Base-by-base conservation (phyloP, 2,888 invertebrate species). In the Myopa testacea region DNA sequence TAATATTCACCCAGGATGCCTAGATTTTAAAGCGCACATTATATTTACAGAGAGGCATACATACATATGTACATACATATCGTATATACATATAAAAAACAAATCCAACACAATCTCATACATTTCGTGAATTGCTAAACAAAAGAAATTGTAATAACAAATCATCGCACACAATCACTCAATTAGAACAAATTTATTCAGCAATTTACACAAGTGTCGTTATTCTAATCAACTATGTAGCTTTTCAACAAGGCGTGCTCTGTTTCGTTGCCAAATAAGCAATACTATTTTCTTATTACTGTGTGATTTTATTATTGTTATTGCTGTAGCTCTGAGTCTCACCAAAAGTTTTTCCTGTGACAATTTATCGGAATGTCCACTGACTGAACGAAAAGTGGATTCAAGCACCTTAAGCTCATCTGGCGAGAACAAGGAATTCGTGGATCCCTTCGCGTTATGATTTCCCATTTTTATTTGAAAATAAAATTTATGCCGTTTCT, bases 1-100 rank as follows among this genome's bases (percentile, higher is more conserved):
- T 93, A 84, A 92, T 92, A 0, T 92, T 91, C 62, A 93, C 93
- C 94, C 94, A 94, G 86, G 92, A 90, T 91, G 93, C 93, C 93
- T 94, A 16, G 14, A 65, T 38, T 12, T 38, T 4, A 76, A 78
- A 70, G 14, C 14, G 12, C 12, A 69, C 19, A 69, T n/a, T 4
- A 26, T 14, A 63, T 60, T 60, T 19, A 60, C 12, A 60, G 5
- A 7, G 1, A 19, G 6, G 1, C 26, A 60, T 60, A 60, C 3
- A 3, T 45, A 45, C 2, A 45, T 45, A 45, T 3, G 45, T 26
- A 26, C 26, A 26, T 26, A 26, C 26, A 1, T 26, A 26, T 26
- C 26, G 2, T 26, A 26, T 26, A 26, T 26, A 26, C 26, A 26
- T 26, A 26, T 26, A 26, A 26, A 26, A 26, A 26, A 26, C 26